Base-by-base conservation (phyloP, 2,797 vertebrate genomes). In the Tragopan temminckii region DNA sequence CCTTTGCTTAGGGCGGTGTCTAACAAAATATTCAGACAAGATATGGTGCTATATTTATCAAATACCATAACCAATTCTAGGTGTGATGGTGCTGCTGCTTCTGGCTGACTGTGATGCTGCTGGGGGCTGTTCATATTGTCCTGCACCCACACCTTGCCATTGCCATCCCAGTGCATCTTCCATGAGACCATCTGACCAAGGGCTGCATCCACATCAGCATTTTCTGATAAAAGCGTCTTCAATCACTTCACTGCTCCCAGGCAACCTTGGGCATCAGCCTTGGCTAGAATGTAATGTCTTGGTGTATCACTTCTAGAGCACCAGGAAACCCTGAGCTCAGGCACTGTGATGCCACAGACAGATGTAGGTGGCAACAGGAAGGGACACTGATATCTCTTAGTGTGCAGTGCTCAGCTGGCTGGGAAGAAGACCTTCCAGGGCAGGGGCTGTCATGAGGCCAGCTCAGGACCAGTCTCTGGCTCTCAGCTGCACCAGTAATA, bases 331-430 rank as follows among this genome's bases (percentile, higher is more conserved):
- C 42, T 21, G 13, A 18, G 17, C 24, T 52, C 40, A 24, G 42
- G 33, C 3, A 3, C 6, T 0, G 1, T 5, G 31, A 14, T 42
- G 55, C 35, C 38, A 14, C 7, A 19, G 33, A 5, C 5, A 27
- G 0, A 3, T 11, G 40, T 14, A 53, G 36, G 45, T 24, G 43
- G 36, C 55, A 20, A 42, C 46, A 21, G 35, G 19, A 8, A 46
- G 59, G 69, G 23, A 19, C 5, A 6, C 21, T 4, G 17, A 13
- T 2, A 15, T 7, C n/a, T 43, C 40, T 6, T 0, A 2, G 11
- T 8, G 40, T 20, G 31, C 1, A 3, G 17, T n/a, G 40, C 29
- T 55, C 10, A 11, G 27, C 16, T 18, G 15, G 52, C 17, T 24
- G 40, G 18, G 62, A 29, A 48, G 29, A 19, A 16, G 21, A 33